These are phyloP conservation scores for Ceryle rudis DNA, from an alignment of 2,797 vertebrate species.

Conservation along the genomic window DNA sequence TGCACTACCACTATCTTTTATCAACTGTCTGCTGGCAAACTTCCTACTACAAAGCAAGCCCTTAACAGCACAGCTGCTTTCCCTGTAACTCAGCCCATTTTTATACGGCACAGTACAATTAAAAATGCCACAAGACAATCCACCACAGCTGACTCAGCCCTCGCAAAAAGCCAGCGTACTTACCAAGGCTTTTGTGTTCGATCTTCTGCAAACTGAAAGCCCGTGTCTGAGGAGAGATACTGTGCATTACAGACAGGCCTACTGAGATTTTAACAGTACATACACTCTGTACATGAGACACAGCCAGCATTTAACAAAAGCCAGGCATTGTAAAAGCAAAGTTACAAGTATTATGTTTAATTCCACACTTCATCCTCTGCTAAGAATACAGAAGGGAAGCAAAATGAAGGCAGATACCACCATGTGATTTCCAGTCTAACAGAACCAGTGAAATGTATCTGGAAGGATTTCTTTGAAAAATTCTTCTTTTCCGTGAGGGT, in stretches of 20 bases:
- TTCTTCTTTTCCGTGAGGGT: background rate
- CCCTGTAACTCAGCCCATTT: background rate
- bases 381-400: background rate
- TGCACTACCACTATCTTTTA: background rate
- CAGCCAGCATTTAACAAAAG: background rate
- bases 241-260: background rate
- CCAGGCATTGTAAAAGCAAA: background rate
- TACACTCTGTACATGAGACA: background rate
- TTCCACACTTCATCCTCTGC: background rate
- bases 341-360: background rate
- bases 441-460: background rate
- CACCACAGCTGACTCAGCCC: background rate
- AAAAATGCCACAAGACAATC: background rate
- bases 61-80: background rate
- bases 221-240: background rate
- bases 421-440: background rate
- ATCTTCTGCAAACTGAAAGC: background rate
- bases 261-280: accelerated
- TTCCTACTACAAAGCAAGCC: background rate
- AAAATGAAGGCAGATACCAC: background rate
- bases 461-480: background rate
- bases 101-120: background rate
- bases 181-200: accelerated
- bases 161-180: background rate
- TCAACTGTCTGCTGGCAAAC: background rate